Evolutionary conservation across 2,888 invertebrate genomes (phyloP), one percentile per base, ranked within the genome.

Genomic region (Clivina fossor): DNA sequence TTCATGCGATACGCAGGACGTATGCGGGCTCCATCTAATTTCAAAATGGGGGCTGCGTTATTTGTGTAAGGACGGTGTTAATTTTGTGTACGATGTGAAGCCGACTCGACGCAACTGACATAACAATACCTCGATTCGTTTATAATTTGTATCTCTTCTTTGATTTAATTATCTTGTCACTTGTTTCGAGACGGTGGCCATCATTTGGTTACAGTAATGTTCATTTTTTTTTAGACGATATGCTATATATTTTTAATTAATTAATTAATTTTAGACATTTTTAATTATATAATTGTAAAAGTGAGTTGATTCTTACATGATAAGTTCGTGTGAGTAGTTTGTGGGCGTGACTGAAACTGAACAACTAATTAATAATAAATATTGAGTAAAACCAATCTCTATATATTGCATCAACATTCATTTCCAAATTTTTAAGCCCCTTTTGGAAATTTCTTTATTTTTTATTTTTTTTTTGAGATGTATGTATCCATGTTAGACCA

Each of bases 301-400:
- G 37, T 53, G 44, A 55, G 24, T 28, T 47, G 46, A 47, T 40
- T 55, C 47, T 55, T 46, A 38, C 37, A 55, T 49, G 38, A 38
- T 47, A 40, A 37, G 28, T 55, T 47, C 40, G 46, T 55, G 46
- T 55, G 47, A 55, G 26, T 55, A 47, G 40, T 47, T 43, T 55
- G 55, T 55, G 55, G 47, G 55, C 46, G 55, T 55, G 55, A 47
- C 43, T 53, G 53, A 53, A 26, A 40, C 16, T 44, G 35, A 48
- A 55, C 55, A 55, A 55, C 55, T 55, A 55, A 55, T n/a, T n/a
- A n/a, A 53, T 19, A 55, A 55, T 55, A 55, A 55, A 55, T 37
- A 46, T n/a, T 55, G 53, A 53, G 37, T 53, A 53, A 44, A 53
- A 53, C 40, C 19, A 9, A 11, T 37, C n/a, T 15, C 18, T 15